Conservation (phyloP, 2,797 vertebrate genomes). For the Myotis planiceps region DNA sequence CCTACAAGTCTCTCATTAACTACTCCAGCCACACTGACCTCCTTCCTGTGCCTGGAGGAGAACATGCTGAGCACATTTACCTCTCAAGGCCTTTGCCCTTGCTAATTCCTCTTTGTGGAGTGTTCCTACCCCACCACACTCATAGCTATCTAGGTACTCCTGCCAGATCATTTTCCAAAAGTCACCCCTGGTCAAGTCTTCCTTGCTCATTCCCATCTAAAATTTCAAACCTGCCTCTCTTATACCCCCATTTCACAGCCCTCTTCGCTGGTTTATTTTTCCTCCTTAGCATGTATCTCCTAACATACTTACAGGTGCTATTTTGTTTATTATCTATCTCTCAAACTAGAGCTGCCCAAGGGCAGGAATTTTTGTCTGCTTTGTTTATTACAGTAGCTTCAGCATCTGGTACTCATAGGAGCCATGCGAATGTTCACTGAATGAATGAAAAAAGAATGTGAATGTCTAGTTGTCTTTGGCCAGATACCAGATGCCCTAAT, state of each 20-base stretch:
- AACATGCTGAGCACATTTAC: not conserved
- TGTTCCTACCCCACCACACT: not conserved
- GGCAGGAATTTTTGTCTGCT: not conserved
- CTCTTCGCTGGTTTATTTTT: not conserved
- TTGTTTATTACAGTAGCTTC: not conserved
- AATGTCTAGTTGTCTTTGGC: not conserved
- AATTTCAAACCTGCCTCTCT: not conserved
- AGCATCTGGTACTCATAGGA: not conserved
- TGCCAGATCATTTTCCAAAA: not conserved
- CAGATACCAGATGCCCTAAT: not conserved
- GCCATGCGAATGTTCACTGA: not conserved
- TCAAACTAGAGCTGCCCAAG: not conserved
- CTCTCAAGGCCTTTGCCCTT: not conserved
- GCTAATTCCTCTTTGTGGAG: not conserved
- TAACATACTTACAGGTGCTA: not conserved
- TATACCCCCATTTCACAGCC: not conserved
- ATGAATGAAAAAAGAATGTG: not conserved
- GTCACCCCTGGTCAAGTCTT: not conserved
- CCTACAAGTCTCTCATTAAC: not conserved
- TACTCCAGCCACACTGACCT: not conserved
- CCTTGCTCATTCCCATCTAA: not conserved
- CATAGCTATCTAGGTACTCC: not conserved
- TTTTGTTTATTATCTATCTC: not conserved
- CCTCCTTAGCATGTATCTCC: not conserved
- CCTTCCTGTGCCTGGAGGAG: not conserved